Evolutionary conservation across 2,113 vertebrate species (phyloP), one percentile per base, ranked within the genome.

Genomic region (Charina bottae): DNA sequence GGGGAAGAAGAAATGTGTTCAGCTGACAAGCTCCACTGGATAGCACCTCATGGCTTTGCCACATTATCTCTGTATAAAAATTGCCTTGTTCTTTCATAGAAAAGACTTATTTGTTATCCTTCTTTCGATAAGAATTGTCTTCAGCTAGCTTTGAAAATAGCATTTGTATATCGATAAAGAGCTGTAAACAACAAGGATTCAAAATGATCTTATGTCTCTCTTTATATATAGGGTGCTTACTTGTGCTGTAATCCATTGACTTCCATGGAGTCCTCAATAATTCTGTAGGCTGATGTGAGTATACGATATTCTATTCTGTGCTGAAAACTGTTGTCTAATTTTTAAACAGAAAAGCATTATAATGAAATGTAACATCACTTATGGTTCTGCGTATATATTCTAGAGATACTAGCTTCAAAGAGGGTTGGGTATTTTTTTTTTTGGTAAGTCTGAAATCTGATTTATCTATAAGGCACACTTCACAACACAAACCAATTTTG

Each of bases 401-500:
- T 94, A 93, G 84, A 96, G 91, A 94, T 94, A 96, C 96, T 94
- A 95, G 90, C 95, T 96, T 92, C 92, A 94, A 96, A 96, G 96
- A 96, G 86, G 97, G 94, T 97, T 97, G 96, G 95, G 95, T 4
- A 5, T 19, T 33, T 6, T 24, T 3, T 37, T 46, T 93, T 97
- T 96, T 89, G 1, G 28, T 95, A 94, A 97, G 95, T 97, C 96
- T 98, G 97, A 98, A 96, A 97, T 96, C 97, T 97, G 97, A 98
- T 97, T 98, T 98, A 98, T 98, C 98, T 98, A 89, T 90, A 94
- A 98, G 98, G 98, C 96, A 98, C 97, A 98, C 98, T 98, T 98
- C 98, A 98, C 96, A 98, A 98, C 98, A 99, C 98, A 98, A 99
- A 98, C 98, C 98, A 98, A 98, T 99, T 98, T 99, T 98, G 96